Percentiles rank a stretch among this genome's conserved stretches.
Conservation (phyloP, 2,797 vertebrate species). For the Lateolabrax maculatus region DNA sequence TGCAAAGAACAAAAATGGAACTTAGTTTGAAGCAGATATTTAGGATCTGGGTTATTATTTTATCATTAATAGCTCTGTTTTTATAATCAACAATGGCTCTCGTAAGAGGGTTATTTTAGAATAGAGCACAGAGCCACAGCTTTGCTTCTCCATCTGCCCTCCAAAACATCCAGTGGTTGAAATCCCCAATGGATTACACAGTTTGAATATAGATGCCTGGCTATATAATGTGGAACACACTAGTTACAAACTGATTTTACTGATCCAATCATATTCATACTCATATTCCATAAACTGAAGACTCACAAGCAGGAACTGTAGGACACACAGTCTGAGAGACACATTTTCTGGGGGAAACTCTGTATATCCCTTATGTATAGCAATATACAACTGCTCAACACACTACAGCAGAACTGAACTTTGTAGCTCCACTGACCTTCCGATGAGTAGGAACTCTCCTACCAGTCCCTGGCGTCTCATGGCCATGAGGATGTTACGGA, state of each 20-base stretch:
- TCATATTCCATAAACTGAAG: not conserved
- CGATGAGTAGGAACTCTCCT: conserved; percentile 95
- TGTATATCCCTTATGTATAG: not conserved
- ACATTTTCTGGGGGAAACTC: not conserved
- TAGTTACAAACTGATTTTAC: not conserved
- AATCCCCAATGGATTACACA: conserved; percentile 12
- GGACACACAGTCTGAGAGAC: too few species aligned
- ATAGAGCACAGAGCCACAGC: not conserved
- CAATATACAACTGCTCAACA: not conserved
- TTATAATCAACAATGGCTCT: conserved; percentile 21
- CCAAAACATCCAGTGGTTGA: conserved; percentile 26
- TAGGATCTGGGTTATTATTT: not conserved
- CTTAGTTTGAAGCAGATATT: conserved; percentile 8
- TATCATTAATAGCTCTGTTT: conserved; percentile 1
- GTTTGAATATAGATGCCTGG: not conserved
- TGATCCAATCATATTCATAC: not conserved
- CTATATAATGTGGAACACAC: not conserved
- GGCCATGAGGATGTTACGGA: conserved; percentile 96
- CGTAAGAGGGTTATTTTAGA: conserved; percentile 21
- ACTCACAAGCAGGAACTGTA: not conserved
- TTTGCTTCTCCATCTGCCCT: conserved; percentile 32
- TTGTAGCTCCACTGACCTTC: conserved; percentile 90
- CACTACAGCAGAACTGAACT: not conserved
- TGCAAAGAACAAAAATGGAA: conserved; percentile 1
- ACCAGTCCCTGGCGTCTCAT: conserved; percentile 94